Evolutionary conservation across 2,113 vertebrate genomes (phyloP).

Genomic region (Eonycteris spelaea): DNA sequence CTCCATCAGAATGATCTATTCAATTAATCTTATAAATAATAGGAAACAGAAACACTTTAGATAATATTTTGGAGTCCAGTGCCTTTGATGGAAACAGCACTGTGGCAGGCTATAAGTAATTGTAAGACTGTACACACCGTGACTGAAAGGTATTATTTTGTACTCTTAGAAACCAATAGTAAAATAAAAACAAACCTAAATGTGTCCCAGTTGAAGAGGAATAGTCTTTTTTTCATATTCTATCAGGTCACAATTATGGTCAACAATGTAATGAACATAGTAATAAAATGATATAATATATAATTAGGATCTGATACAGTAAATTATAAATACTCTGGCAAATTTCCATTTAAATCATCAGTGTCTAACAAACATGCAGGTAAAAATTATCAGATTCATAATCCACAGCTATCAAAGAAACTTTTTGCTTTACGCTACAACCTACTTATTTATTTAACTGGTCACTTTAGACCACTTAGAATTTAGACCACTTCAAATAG

Average conservation of each 20-base stretch:
- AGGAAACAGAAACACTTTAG: not conserved
- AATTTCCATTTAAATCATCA: constrained; percentile 41
- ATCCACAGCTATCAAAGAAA: constrained; percentile 29
- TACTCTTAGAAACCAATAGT: not conserved
- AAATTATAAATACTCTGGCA: constrained; percentile 45
- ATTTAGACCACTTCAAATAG: not conserved
- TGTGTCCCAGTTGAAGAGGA: not conserved
- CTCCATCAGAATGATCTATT: not conserved
- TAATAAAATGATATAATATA: constrained; percentile 39
- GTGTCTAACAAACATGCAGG: constrained; percentile 24
- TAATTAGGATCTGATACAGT: constrained; percentile 42
- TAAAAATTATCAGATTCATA: constrained; percentile 48
- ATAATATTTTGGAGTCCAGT: not conserved
- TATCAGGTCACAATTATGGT: constrained; percentile 28
- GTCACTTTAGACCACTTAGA: not conserved
- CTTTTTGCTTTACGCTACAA: not conserved
- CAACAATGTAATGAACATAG: constrained; percentile 35
- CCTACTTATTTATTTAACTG: constrained; percentile 18
- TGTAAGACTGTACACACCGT: not conserved
- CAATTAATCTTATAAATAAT: not conserved
- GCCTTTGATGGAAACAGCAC: not conserved
- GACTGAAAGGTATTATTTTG: not conserved
- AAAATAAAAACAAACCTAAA: constrained; percentile 47
- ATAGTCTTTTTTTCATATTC: not conserved
- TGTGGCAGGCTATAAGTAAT: not conserved